Evolutionary conservation across 2,888 invertebrate genomes (phyloP), one percentile per base, ranked within the genome.

Genomic region (Cordilura impudica): DNA sequence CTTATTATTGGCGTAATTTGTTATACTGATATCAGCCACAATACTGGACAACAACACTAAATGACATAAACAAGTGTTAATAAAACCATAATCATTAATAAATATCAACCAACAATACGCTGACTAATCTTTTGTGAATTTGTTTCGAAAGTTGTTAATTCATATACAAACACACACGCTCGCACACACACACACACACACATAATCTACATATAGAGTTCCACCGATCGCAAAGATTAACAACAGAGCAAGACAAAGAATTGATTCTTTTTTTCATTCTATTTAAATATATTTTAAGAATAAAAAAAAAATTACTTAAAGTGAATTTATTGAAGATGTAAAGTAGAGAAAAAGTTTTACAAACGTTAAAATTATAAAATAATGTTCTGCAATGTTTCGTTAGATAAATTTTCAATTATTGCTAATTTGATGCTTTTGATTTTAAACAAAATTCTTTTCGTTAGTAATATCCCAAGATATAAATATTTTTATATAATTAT

Each of bases 21-120:
- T 54, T 61, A 54, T 60, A 47, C 35, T 61, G 67, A 63, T 58
- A 63, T 65, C 14, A 39, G 35, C 12, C 35, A 26, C n/a, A 39
- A 39, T n/a, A 39, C 35, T n/a, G n/a, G 35, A 4, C 35, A 39
- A 39, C 8, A 65, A 35, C 16, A 54, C 71, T 56, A 66, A 66
- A 67, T 67, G 79, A 79, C 75, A 79, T 75, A 63, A 79, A 79
- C 79, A 75, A 79, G 79, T 79, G 79, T 79, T 79, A 79, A 79
- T 79, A 79, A 79, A 79, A 79, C 79, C 75, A 79, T 79, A 71
- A 79, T 79, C 79, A 79, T 79, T 79, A 79, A 79, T 79, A 79
- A 79, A 74, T 61, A 66, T 60, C 71, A 67, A 77, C 14, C 21
- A 16, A 21, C 21, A 21, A 53, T 60, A 14, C 12, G 75, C 79